Evolutionary conservation across 1,140 invertebrate genomes (phyloP).

Genomic region (Camponotus vicinus): DNA sequence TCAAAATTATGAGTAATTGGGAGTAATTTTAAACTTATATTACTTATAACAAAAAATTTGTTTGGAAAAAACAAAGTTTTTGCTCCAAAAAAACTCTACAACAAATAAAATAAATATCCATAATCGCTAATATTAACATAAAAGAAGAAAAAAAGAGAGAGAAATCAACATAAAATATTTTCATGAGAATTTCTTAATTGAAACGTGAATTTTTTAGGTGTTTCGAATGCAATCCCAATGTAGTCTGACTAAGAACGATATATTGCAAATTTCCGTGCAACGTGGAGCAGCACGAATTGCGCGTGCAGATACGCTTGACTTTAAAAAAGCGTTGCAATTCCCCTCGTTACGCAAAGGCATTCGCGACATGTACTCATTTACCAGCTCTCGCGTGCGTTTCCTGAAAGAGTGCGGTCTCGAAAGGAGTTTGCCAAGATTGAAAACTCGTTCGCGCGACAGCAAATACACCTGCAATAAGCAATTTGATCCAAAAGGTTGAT

Average conservation of each 20-base stretch:
- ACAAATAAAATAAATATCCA: background rate
- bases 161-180: background rate
- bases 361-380: slow-evolving; percentile 15
- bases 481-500: background rate
- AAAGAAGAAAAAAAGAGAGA: background rate
- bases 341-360: slow-evolving; percentile 52
- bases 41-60: background rate
- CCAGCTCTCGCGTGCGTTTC: slow-evolving; percentile 11
- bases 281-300: background rate
- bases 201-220: background rate
- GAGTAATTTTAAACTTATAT: background rate
- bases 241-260: background rate
- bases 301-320: background rate
- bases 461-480: background rate
- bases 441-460: slow-evolving; percentile 20
- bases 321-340: slow-evolving; percentile 7
- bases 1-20: background rate
- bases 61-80: background rate
- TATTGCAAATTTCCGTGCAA: background rate
- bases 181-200: background rate
- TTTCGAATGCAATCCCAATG: slow-evolving; percentile 1
- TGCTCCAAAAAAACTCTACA: background rate
- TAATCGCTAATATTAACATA: background rate
- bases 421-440: slow-evolving; percentile 5
- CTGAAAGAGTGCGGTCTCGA: slow-evolving; percentile 12